Evolutionary conservation across 2,113 vertebrate genomes (phyloP).

Genomic region (Cinclus mexicanus): DNA sequence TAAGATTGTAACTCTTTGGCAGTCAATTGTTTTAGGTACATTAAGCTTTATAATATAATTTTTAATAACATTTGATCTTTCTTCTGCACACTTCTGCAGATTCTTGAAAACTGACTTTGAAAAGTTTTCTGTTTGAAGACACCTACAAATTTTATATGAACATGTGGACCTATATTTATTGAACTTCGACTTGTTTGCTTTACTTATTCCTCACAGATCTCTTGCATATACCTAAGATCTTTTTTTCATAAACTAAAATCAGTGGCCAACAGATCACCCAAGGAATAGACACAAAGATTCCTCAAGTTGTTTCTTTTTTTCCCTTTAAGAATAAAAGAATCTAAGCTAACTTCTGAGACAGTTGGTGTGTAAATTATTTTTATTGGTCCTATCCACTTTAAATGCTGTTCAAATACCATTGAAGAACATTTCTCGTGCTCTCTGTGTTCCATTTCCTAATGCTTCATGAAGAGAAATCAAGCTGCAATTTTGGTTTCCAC

Average conservation of each 20-base stretch:
- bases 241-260: neutral
- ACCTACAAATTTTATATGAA: neutral
- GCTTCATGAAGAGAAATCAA: neutral
- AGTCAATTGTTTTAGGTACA: constrained; percentile 36
- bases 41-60: constrained; percentile 30
- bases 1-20: constrained; percentile 7
- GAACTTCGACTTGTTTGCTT: neutral
- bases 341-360: neutral
- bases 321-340: neutral
- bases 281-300: neutral
- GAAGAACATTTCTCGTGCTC: neutral
- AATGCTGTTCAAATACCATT: neutral
- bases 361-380: neutral
- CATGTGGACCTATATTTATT: neutral
- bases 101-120: constrained; percentile 15
- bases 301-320: neutral
- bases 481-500: neutral
- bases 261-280: neutral
- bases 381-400: neutral
- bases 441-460: neutral
- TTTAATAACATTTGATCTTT: constrained; percentile 10
- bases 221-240: neutral
- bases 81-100: neutral
- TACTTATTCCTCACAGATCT: neutral
- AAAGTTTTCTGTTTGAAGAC: neutral